Evolutionary conservation across 2,797 vertebrate species (phyloP).

Genomic region (Artibeus lituratus): DNA sequence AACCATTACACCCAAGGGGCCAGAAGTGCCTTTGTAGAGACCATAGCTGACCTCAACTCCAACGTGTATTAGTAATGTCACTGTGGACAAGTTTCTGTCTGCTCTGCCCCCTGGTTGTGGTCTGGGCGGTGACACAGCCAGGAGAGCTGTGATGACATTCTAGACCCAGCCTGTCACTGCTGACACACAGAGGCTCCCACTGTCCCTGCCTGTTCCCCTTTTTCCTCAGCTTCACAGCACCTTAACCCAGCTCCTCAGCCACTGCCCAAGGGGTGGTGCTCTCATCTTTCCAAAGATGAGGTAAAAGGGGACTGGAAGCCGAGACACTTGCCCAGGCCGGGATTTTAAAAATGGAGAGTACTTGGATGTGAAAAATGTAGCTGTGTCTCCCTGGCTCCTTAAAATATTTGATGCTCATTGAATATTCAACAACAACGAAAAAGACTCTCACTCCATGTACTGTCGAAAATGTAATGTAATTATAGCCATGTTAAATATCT

Average conservation of each 20-base stretch:
- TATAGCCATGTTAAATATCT: constrained; percentile 59
- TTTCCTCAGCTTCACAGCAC: neutral
- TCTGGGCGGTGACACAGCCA: neutral
- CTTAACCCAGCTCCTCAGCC: neutral
- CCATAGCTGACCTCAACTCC: neutral
- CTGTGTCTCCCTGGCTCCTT: constrained; percentile 35
- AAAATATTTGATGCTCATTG: constrained; percentile 65
- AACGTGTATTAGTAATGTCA: neutral
- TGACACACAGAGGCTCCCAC: accelerated
- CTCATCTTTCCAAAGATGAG: constrained; percentile 9
- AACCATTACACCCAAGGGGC: neutral
- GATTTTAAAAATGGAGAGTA: neutral
- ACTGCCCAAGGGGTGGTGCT: accelerated
- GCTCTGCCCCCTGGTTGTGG: neutral
- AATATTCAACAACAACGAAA: constrained; percentile 64
- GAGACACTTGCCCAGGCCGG: neutral
- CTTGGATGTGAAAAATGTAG: constrained; percentile 50
- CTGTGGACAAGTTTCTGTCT: neutral
- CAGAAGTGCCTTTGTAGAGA: neutral
- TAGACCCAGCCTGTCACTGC: neutral
- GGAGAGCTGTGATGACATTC: neutral
- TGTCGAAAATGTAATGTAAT: constrained; percentile 63
- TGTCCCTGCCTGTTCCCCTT: neutral
- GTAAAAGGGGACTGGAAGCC: neutral
- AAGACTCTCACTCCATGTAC: constrained; percentile 63